Conservation (phyloP, 2,113 vertebrate genomes). For the Odocoileus virginianus region DNA sequence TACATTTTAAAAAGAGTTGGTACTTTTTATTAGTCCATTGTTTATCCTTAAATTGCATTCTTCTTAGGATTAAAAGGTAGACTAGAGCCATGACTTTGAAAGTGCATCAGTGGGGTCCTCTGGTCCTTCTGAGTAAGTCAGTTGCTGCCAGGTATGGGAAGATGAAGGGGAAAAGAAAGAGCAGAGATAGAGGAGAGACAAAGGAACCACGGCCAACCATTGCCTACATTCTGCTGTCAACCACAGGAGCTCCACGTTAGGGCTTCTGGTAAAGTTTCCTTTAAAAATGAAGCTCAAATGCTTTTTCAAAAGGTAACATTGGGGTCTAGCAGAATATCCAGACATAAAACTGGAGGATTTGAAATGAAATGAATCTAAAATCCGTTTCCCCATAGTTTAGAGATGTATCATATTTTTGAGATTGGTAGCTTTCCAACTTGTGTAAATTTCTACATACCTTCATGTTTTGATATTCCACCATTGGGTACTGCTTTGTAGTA, state of each 20-base stretch:
- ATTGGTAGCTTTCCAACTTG: not conserved
- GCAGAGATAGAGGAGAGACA: rapidly evolving
- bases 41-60: not conserved
- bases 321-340: not conserved
- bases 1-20: not conserved
- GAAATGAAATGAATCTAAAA: not conserved
- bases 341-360: not conserved
- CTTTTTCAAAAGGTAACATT: not conserved
- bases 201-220: no score
- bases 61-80: not conserved
- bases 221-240: not conserved
- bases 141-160: not conserved
- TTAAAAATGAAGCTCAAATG: not conserved
- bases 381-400: not conserved
- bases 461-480: not conserved
- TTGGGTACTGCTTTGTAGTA: not conserved
- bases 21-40: not conserved
- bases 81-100: not conserved
- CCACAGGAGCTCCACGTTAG: not conserved
- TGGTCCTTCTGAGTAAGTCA: not conserved
- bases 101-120: not conserved
- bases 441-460: not conserved
- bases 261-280: not conserved
- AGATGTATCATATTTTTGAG: not conserved
- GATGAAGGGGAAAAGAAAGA: not conserved